phyloP scores from a whole-genome alignment of 2,113 vertebrate genomes.

The Aptenodytes forsteri region DNA sequence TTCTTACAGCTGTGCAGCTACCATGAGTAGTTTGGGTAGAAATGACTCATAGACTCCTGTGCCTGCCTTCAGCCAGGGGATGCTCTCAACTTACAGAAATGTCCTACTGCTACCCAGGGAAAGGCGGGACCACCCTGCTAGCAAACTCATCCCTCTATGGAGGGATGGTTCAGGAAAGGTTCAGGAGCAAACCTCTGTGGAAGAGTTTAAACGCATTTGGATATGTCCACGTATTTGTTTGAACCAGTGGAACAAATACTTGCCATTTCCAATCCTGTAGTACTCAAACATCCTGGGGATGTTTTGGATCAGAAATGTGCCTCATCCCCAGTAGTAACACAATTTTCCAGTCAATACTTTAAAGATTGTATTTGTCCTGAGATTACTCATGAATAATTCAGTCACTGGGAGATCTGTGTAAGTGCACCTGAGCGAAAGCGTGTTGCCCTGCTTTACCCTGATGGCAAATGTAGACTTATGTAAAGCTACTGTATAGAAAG shows the following conservation, averaged over 20 bases:
- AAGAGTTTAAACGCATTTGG: not conserved
- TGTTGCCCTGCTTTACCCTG: not conserved
- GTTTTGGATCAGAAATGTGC: not conserved
- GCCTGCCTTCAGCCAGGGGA: not conserved
- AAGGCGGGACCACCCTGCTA: not conserved
- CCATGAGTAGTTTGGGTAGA: rapidly evolving
- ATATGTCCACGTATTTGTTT: not conserved
- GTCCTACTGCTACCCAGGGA: not conserved
- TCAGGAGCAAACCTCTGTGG: not conserved
- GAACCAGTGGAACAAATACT: not conserved
- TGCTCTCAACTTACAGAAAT: not conserved
- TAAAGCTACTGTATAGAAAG: not conserved
- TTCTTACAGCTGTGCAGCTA: not conserved
- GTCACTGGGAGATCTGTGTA: not conserved
- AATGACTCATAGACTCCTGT: not conserved
- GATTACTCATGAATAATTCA: not conserved
- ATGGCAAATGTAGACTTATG: not conserved
- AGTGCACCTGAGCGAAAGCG: not conserved
- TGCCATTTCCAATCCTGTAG: not conserved
- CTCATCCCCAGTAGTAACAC: not conserved
- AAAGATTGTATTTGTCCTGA: not conserved
- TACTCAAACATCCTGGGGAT: not conserved
- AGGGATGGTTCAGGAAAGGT: not conserved
- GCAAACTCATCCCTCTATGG: rapidly evolving
- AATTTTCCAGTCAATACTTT: not conserved